Percentiles rank a stretch among this genome's conserved stretches.
Conservation (phyloP, 2,113 vertebrate species). For the Mugil cephalus region DNA sequence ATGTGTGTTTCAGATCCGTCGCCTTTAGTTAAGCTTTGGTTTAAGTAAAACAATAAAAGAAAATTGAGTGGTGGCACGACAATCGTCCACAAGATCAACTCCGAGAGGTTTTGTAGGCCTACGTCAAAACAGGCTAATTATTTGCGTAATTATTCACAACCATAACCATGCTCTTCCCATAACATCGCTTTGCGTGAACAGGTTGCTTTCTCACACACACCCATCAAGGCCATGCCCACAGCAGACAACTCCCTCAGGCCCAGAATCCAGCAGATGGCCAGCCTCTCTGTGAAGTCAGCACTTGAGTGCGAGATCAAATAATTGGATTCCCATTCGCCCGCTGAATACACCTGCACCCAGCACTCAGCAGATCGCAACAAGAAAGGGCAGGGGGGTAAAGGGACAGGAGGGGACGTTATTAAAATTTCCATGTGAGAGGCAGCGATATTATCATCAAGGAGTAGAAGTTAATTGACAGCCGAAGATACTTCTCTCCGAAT, state of each 20-base stretch:
- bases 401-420: background rate
- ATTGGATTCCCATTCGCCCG: slow-evolving; percentile 70
- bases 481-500: background rate
- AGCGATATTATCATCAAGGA: background rate
- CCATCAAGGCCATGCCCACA: slow-evolving; percentile 11
- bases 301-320: slow-evolving; percentile 70
- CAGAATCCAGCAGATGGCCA: slow-evolving; percentile 20
- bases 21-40: too few species aligned
- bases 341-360: slow-evolving; percentile 45
- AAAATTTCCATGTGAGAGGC: background rate
- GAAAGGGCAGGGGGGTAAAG: background rate
- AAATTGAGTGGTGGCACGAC: too few species aligned
- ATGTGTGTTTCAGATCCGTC: too few species aligned
- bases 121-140: too few species aligned
- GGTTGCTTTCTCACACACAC: background rate
- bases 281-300: slow-evolving; percentile 63
- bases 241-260: slow-evolving; percentile 14
- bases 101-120: too few species aligned
- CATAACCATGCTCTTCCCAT: too few species aligned
- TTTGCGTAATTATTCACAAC: too few species aligned
- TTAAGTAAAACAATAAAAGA: too few species aligned
- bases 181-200: background rate
- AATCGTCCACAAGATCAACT: too few species aligned
- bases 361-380: slow-evolving; percentile 41
- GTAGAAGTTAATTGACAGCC: background rate